phyloP scores from a whole-genome alignment of 2,888 invertebrate genomes.

The Poecilobothrus nobilitatus region DNA sequence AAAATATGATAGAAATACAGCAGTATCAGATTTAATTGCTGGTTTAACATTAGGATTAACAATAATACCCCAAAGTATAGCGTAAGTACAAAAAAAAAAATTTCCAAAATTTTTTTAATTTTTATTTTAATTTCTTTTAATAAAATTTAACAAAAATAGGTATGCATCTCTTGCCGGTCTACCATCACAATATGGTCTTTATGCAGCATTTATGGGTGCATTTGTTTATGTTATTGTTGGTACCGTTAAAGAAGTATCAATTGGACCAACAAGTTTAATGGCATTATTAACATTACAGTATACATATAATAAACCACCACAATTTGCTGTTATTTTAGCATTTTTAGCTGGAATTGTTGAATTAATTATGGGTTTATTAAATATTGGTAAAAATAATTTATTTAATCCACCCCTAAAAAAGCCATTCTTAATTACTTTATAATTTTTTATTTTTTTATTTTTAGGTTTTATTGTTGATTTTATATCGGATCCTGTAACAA shows the following conservation, averaged over 20 bases:
- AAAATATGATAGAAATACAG: constrained; percentile 57
- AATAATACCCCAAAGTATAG: constrained; percentile 87
- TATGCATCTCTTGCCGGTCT: constrained; percentile 78
- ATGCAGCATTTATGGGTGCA: constrained; percentile 83
- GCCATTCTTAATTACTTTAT: neutral
- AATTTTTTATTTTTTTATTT: neutral
- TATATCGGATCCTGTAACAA: constrained; percentile 73
- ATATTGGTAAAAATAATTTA: constrained; percentile 52
- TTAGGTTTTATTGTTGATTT: constrained; percentile 75
- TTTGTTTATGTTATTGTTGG: constrained; percentile 83
- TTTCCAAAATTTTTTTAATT: neutral
- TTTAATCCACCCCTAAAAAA: neutral
- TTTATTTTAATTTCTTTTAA: constrained; percentile 33
- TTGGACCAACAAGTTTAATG: constrained; percentile 92
- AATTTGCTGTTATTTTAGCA: constrained; percentile 65
- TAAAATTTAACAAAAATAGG: constrained; percentile 53
- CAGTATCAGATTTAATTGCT: constrained; percentile 74
- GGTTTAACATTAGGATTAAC: constrained; percentile 84
- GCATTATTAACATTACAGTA: constrained; percentile 72
- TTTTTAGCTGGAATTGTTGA: constrained; percentile 72
- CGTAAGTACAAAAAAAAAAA: constrained; percentile 55
- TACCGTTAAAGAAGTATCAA: constrained; percentile 76
- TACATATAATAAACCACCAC: constrained; percentile 58
- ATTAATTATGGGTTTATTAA: constrained; percentile 70
- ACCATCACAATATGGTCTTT: constrained; percentile 83